Percentiles rank a stretch among this genome's conserved stretches.
Conservation (phyloP, 2,797 vertebrate species). For the Amblyopsis hoosieri region DNA sequence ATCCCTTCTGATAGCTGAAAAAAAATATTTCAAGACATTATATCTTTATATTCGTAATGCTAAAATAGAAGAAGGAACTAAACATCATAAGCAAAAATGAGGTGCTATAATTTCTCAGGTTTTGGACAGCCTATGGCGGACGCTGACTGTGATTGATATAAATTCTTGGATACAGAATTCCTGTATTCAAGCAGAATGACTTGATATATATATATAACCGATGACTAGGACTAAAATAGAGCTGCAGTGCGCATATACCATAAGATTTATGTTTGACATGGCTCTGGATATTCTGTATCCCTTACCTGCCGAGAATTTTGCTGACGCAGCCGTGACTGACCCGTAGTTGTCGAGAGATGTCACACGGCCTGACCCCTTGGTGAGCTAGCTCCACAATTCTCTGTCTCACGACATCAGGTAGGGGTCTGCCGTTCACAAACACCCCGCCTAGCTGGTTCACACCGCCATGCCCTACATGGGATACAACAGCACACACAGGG, state of each 20-base stretch:
- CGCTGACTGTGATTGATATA: conserved; percentile 56
- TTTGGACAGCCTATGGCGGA: background rate
- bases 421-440: conserved; percentile 99
- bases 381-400: conserved; percentile 98
- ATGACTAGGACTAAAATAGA: conserved; percentile 68
- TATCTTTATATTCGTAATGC: conserved; percentile 68
- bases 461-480: conserved; percentile 99
- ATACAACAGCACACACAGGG: conserved; percentile 84
- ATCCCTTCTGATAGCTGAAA: conserved; percentile 84
- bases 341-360: conserved; percentile 97
- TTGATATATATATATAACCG: conserved; percentile 53
- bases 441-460: conserved; percentile 99
- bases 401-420: conserved; percentile 98
- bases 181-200: conserved; percentile 60
- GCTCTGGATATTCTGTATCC: conserved; percentile 49
- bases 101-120: conserved; percentile 29
- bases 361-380: conserved; percentile 96
- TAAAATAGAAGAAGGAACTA: conserved; percentile 8
- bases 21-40: conserved; percentile 83
- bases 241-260: conserved; percentile 46
- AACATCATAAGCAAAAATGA: conserved; percentile 18
- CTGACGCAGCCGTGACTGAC: conserved; percentile 99
- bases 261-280: conserved; percentile 72
- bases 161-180: conserved; percentile 57
- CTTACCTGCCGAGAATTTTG: conserved; percentile 99